These are phyloP conservation scores for Turritopsis dohrnii DNA, from an alignment of 30 jellyfish, hydroid and myxozoan species.

Conservation along the genomic window DNA sequence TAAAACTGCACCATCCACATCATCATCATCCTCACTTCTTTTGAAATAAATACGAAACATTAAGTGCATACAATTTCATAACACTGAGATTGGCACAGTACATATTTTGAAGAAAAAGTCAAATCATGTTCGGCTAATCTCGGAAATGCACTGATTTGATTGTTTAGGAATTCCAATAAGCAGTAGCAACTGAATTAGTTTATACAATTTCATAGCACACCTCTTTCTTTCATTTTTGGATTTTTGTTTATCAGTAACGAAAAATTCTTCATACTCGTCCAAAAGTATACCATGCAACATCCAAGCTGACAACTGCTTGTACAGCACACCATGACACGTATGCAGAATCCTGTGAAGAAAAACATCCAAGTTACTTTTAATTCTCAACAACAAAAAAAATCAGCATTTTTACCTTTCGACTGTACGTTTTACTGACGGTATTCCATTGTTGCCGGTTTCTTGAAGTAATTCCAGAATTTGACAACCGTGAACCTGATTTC, in stretches of 20 bases:
- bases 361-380: background rate
- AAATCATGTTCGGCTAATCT: no score
- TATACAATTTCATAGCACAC: constrained; percentile 13
- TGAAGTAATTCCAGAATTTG: constrained; percentile 65
- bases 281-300: constrained; percentile 67
- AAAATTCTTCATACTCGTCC: constrained; percentile 84
- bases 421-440: constrained; percentile 70
- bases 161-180: background rate
- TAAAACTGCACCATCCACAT: constrained; percentile 50
- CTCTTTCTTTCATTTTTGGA: constrained; percentile 19
- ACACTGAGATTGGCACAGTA: no score
- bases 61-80: no score
- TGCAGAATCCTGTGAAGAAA: constrained; percentile 54
- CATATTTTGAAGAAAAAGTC: no score
- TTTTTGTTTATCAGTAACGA: constrained; percentile 49
- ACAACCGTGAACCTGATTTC: constrained; percentile 79
- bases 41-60: background rate
- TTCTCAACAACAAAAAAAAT: background rate
- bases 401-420: constrained; percentile 52
- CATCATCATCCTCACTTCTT: constrained; percentile 29
- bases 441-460: constrained; percentile 61
- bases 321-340: constrained; percentile 74
- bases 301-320: constrained; percentile 92
- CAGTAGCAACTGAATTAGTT: background rate
- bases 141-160: background rate